Evolutionary conservation across 2,797 vertebrate genomes (phyloP), one percentile per base, ranked within the genome.

Genomic region (Muscicapa comitata): DNA sequence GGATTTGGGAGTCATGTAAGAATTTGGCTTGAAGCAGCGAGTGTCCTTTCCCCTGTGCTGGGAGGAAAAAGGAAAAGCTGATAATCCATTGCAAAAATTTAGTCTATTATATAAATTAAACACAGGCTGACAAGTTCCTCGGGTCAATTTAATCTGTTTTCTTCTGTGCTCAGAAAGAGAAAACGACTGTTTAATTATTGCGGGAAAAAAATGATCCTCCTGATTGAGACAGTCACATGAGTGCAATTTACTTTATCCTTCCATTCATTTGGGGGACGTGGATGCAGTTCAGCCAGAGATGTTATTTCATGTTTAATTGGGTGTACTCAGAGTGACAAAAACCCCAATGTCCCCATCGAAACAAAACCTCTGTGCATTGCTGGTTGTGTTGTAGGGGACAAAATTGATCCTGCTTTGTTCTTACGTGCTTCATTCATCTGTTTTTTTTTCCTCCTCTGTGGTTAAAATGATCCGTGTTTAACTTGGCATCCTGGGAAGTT

Each of bases 161-260:
- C 67, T 83, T 65, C 68, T 54, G 65, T 6, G 12, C 42, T 61
- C 2, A 1, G 89, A 91, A 93, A 81, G 18, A 62, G 78, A 91
- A 95, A 95, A 91, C 21, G 24, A 66, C 63, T 90, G 55, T 92
- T 96, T 96, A 95, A 96, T 96, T 97, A 92, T 2, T 86, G 40
- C 45, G 80, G 28, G 18, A 20, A 84, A 90, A 88, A 90, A 88
- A 81, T 66, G 10, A 77, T 61, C 43, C 25, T 61, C 15, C 65
- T 94, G 90, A 96, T 93, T 68, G 75, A 94, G 77, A 55, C n/a
- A 40, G 63, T 83, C 74, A 25, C 80, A 37, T 93, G 66, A 84
- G 43, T 47, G 61, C 73, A 31, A 15, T 93, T 95, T 67, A 24
- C 65, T 94, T 94, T 62, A 48, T 95, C 23, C 29, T 79, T 78